Evolutionary conservation across 2,113 vertebrate genomes (phyloP).

Genomic region (Arvicanthis niloticus): DNA sequence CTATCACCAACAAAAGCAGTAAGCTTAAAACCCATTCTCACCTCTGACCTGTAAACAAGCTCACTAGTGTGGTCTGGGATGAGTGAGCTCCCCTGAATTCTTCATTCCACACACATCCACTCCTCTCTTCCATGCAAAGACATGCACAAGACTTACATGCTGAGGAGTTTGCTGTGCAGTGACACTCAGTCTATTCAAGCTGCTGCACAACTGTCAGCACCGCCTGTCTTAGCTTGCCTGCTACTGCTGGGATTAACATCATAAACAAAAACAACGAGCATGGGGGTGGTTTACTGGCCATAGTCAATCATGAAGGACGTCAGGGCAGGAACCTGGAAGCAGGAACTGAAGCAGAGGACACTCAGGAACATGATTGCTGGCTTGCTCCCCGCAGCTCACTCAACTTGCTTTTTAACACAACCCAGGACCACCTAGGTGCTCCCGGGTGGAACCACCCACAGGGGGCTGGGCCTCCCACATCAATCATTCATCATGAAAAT

Average conservation of each 20-base stretch:
- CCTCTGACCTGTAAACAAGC: neutral
- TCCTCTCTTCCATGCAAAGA: neutral
- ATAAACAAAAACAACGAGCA: neutral
- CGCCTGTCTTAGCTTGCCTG: neutral
- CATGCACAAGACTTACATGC: neutral
- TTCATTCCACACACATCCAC: neutral
- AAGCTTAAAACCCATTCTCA: too few species aligned
- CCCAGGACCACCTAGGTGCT: neutral
- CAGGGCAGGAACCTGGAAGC: neutral
- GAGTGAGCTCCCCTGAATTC: neutral
- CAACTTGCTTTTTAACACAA: neutral
- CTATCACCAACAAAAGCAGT: neutral
- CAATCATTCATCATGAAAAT: neutral
- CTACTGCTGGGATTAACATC: neutral
- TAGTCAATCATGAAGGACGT: neutral
- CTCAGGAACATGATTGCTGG: neutral
- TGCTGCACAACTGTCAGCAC: neutral
- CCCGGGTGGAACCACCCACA: neutral
- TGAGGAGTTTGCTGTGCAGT: neutral
- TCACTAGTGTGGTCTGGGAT: neutral
- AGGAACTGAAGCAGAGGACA: neutral
- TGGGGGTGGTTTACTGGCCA: neutral
- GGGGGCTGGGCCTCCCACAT: neutral
- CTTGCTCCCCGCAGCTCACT: neutral
- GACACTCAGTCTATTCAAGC: neutral